Conservation (phyloP, 2,888 invertebrate species). For the Rhaphigaster nebulosa region DNA sequence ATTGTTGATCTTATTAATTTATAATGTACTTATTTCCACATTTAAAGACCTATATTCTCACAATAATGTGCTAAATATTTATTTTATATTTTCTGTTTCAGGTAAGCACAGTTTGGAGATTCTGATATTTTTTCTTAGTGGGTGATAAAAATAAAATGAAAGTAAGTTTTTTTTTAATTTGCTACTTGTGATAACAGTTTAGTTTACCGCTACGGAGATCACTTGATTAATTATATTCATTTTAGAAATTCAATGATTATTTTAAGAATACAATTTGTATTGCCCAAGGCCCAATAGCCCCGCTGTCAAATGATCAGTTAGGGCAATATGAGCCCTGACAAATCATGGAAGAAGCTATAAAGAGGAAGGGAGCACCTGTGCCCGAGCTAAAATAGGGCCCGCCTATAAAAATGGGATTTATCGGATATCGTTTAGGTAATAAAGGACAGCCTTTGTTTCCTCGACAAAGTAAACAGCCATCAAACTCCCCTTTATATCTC, state of each 20-base stretch:
- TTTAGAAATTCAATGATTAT: too few species aligned
- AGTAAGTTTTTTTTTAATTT: too few species aligned
- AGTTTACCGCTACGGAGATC: too few species aligned
- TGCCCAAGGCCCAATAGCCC: not conserved
- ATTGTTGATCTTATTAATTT: too few species aligned
- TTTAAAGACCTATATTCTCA: too few species aligned
- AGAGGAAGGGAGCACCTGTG: not conserved
- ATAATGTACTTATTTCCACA: too few species aligned
- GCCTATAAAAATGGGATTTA: conserved; percentile 52
- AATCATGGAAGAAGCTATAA: not conserved
- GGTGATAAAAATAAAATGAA: too few species aligned
- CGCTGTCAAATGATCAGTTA: not conserved
- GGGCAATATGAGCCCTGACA: not conserved
- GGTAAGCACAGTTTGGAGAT: not conserved
- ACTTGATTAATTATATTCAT: too few species aligned
- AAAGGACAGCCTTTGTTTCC: conserved; percentile 37
- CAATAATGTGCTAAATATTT: not conserved
- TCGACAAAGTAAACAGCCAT: conserved; percentile 49
- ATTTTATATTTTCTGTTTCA: not conserved
- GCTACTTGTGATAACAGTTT: too few species aligned
- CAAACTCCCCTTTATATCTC: conserved; percentile 11
- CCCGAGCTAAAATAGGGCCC: not conserved
- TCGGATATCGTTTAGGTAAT: conserved; percentile 59
- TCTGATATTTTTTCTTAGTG: too few species aligned
- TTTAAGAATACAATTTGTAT: too few species aligned